A percentile compares a stretch with the other conserved stretches of the same genome.
phyloP scores from a whole-genome alignment of 1,140 invertebrate species.

The Eriocheir sinensis region DNA sequence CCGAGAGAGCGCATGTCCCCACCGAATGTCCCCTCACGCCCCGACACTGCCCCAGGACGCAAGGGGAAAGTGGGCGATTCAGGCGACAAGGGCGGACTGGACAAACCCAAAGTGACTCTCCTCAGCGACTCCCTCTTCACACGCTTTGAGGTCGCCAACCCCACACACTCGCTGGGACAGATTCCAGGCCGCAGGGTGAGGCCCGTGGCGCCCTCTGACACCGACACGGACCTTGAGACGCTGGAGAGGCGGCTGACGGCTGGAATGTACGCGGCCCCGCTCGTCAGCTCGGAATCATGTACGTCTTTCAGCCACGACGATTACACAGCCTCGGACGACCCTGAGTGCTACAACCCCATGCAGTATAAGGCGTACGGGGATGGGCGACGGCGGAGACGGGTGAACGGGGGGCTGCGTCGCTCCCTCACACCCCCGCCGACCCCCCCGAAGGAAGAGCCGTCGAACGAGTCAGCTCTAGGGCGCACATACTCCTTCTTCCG shows the following conservation, averaged over 20 bases:
- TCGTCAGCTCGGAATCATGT: conserved; percentile 78
- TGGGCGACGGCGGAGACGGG: neutral
- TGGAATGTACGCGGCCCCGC: conserved; percentile 75
- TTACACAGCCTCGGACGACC: conserved; percentile 72
- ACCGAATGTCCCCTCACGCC: neutral
- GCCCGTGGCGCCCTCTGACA: conserved; percentile 56
- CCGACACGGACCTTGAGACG: conserved; percentile 77
- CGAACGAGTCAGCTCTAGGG: conserved; percentile 40
- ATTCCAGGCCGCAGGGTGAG: neutral
- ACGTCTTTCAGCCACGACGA: conserved; percentile 75
- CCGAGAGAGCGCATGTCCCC: conserved; percentile 68
- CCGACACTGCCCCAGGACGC: neutral
- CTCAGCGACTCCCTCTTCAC: conserved; percentile 77
- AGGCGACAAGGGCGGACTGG: too few relatives aligned
- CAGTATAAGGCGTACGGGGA: conserved; percentile 65
- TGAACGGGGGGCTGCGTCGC: neutral
- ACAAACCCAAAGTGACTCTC: conserved; percentile 57
- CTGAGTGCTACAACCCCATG: conserved; percentile 63
- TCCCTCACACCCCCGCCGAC: neutral
- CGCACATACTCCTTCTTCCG: conserved; percentile 69
- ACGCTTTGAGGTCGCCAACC: conserved; percentile 65
- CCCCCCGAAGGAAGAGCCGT: neutral
- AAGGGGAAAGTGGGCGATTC: neutral
- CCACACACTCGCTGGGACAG: neutral
- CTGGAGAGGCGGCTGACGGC: conserved; percentile 72